These are phyloP conservation scores for Acronicta alni DNA, from an alignment of 2,888 invertebrate species.

Conservation along the genomic window DNA sequence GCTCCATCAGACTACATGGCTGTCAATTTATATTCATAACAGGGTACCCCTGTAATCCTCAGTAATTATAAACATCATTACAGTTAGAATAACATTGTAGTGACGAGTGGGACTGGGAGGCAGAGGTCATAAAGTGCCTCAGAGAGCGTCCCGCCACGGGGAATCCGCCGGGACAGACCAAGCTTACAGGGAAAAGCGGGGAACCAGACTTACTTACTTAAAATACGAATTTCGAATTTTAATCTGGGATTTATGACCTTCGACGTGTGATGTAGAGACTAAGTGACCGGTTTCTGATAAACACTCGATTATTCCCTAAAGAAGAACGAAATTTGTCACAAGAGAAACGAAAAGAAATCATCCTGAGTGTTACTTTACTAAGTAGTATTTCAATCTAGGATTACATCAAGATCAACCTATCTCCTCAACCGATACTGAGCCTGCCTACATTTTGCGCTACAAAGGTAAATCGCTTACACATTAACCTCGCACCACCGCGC, in stretches of 20 bases:
- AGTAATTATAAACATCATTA: conserved; percentile 57
- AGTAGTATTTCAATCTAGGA: not conserved
- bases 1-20: conserved; percentile 9
- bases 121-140: conserved; percentile 52
- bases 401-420: no score
- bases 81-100: conserved; percentile 42
- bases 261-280: no score
- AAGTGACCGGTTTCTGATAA: no score
- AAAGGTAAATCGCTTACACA: not conserved
- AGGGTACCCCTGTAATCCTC: conserved; percentile 47
- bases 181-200: conserved; percentile 11
- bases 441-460: not conserved
- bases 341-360: no score
- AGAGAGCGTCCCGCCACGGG: conserved; percentile 42
- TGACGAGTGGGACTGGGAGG: conserved; percentile 40
- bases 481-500: conserved; percentile 23
- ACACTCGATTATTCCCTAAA: no score
- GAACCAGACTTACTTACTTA: not conserved
- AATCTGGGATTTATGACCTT: no score
- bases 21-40: conserved; percentile 59
- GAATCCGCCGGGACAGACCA: conserved; percentile 15
- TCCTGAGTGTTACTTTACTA: no score
- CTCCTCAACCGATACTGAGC: no score
- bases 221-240: no score
- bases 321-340: no score